Percentiles rank a stretch among this genome's conserved stretches.
phyloP scores from a whole-genome alignment of 2,888 invertebrate species.

The Polymixis flavicincta region DNA sequence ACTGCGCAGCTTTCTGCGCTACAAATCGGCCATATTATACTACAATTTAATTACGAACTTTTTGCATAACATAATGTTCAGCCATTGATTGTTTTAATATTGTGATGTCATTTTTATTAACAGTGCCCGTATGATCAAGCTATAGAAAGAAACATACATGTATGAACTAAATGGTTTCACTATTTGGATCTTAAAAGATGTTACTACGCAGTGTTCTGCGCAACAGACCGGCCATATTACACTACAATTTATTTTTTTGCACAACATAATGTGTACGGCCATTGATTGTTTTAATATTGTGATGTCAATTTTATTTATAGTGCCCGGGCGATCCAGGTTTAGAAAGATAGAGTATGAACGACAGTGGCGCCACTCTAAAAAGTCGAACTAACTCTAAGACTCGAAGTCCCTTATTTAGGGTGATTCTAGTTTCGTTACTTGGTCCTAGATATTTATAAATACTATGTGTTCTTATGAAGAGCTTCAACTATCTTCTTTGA shows the following conservation, averaged over 20 bases:
- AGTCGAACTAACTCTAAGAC: not conserved
- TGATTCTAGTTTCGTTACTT: not conserved
- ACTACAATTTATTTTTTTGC: too few relatives aligned
- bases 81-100: not conserved
- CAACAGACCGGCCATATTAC: too few relatives aligned
- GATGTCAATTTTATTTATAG: conserved; percentile 17
- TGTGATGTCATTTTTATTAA: conserved; percentile 22
- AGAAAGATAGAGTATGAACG: not conserved
- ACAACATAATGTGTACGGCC: not conserved
- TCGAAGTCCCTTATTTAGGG: not conserved
- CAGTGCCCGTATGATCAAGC: not conserved
- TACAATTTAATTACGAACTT: too few relatives aligned
- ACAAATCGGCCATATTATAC: too few relatives aligned
- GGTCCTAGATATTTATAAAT: conserved; percentile 14
- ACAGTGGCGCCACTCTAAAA: not conserved
- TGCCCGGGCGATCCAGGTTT: not conserved
- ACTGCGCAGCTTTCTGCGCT: too few relatives aligned
- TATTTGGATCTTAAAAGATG: too few relatives aligned
- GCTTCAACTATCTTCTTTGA: too few relatives aligned
- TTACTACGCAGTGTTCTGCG: too few relatives aligned
- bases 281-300: conserved; percentile 9
- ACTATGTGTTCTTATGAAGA: not conserved
- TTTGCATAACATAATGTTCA: not conserved
- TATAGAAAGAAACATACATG: not conserved
- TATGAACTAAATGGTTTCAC: too few relatives aligned